These are phyloP conservation scores for Carcharodon carcharias DNA, from an alignment of 2,797 vertebrate species.

Conservation along the genomic window DNA sequence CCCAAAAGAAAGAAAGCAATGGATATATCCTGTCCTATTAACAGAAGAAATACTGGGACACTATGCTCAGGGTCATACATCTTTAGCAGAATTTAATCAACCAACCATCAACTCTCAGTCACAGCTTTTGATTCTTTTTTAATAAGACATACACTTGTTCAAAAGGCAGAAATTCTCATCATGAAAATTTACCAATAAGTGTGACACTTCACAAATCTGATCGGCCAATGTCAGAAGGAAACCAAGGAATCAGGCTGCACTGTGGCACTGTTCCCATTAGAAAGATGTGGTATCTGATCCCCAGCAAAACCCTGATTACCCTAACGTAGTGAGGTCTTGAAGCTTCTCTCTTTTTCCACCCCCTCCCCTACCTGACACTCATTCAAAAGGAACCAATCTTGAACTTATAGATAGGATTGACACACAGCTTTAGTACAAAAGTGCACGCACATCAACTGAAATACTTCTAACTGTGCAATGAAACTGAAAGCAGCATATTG, in stretches of 20 bases:
- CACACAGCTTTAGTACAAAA: background rate
- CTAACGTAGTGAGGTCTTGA: background rate
- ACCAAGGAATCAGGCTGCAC: background rate
- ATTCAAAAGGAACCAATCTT: background rate
- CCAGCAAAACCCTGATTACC: background rate
- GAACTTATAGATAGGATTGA: background rate
- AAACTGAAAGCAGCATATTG: background rate
- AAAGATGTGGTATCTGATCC: background rate
- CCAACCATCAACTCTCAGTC: constrained; percentile 22
- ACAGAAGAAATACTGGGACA: background rate
- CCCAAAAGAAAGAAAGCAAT: background rate
- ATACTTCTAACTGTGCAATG: background rate
- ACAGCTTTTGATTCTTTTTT: background rate
- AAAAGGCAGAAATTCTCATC: constrained; percentile 5
- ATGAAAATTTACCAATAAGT: background rate
- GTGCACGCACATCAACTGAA: constrained; percentile 4
- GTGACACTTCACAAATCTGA: background rate
- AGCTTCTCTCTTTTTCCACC: too few relatives aligned
- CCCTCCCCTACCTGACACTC: background rate
- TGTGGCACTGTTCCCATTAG: background rate
- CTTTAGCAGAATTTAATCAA: background rate
- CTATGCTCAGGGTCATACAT: background rate
- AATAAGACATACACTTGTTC: constrained; percentile 11
- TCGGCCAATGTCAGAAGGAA: background rate
- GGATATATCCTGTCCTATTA: background rate